Evolutionary conservation across 2,888 invertebrate genomes (phyloP), one percentile per base, ranked within the genome.

Genomic region (Machimus rusticus): DNA sequence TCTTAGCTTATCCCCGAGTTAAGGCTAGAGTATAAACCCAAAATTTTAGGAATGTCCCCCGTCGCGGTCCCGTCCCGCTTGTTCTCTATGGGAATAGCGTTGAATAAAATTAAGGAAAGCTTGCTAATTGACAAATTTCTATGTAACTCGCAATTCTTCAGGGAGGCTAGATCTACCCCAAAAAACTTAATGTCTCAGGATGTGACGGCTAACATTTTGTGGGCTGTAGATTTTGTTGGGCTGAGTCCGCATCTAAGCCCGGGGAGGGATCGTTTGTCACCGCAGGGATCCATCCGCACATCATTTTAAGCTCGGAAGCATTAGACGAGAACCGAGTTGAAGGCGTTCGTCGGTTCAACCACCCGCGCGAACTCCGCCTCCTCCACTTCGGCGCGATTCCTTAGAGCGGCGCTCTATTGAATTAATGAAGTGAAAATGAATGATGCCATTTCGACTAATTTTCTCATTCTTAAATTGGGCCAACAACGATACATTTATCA

Each of bases 71-170:
- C 19, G 2, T 12, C 4, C 8, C 2, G 12, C 19, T 8, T 9
- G 55, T 55, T n/a, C 19, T 46, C 43, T 16, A 0, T 16, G 43
- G 43, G 43, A 46, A 46, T 66, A 66, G 66, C 66, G 66, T 28
- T 66, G 82, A 85, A 85, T 85, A 85, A 85, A 85, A 85, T 85
- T 74, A 85, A 39, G 43, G 46, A 85, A 85, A 85, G 74, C 74
- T n/a, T 39, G 85, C 74, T 85, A 85, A 85, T 85, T 85, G 85
- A 85, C 74, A 85, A 85, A 85, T 85, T 85, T 85, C 85, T 37
- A 81, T 74, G 84, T 74, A 85, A 74, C 82, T 74, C 43, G 39
- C 8, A 85, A 31, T 74, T 74, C 74, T 43, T 74, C 28, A 23
- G 74, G 46, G 46, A 85, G 16, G n/a, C 19, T n/a, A 85, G 8